phyloP scores from a whole-genome alignment of 2,797 vertebrate genomes.

The Triplophysa yarkandensis region DNA sequence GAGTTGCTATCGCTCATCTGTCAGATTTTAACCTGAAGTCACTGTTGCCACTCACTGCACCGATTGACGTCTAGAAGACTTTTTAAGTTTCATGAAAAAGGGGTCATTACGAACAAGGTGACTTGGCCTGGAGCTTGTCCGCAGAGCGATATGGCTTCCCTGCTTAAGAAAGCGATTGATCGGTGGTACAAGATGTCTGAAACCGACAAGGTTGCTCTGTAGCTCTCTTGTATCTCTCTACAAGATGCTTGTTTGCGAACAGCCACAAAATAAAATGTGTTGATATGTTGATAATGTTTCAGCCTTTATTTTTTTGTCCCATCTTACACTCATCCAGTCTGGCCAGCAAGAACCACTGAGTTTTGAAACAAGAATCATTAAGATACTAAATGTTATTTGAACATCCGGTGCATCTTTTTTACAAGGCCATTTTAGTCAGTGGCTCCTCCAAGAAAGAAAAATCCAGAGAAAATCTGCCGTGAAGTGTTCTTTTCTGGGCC shows the following conservation, averaged over 20 bases:
- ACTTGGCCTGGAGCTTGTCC: slow-evolving; percentile 24
- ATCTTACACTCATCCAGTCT: slow-evolving; percentile 35
- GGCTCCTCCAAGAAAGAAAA: slow-evolving; percentile 58
- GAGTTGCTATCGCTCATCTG: slow-evolving; percentile 39
- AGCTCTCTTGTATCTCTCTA: too few relatives aligned
- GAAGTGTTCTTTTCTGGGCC: slow-evolving; percentile 73
- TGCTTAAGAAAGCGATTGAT: slow-evolving; percentile 34
- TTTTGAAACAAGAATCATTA: slow-evolving; percentile 59
- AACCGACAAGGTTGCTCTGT: slow-evolving; percentile 31
- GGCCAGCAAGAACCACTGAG: slow-evolving; percentile 51
- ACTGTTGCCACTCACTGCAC: slow-evolving; percentile 17
- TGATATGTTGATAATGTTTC: slow-evolving; percentile 56
- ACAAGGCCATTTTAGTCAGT: slow-evolving; percentile 52
- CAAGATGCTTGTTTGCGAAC: slow-evolving; percentile 57
- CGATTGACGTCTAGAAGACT: background rate
- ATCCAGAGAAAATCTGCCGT: slow-evolving; percentile 65
- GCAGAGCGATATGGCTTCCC: slow-evolving; percentile 34
- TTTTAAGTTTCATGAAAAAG: slow-evolving; percentile 15
- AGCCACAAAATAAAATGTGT: slow-evolving; percentile 62
- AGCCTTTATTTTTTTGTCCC: slow-evolving; percentile 42
- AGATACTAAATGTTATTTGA: slow-evolving; percentile 61
- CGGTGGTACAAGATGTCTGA: slow-evolving; percentile 1
- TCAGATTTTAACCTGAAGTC: slow-evolving; percentile 18
- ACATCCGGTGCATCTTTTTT: slow-evolving; percentile 65
- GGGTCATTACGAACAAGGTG: slow-evolving; percentile 33